Base-by-base conservation (phyloP, 2,797 vertebrate species). In the Sebastes elongatus region DNA sequence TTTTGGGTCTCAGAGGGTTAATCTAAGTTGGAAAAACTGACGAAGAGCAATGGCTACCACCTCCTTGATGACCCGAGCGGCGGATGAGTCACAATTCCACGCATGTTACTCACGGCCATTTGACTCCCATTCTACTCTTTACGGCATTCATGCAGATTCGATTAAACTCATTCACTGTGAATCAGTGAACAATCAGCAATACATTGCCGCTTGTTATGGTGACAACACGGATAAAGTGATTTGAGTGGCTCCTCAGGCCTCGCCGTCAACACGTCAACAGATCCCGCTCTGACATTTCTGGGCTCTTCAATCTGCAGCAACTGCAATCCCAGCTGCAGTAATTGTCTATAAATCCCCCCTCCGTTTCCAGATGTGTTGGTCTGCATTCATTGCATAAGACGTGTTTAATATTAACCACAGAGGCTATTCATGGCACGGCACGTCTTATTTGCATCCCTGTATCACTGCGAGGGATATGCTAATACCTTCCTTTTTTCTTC, bases 401-500 rank as follows among this genome's bases (percentile, higher is more conserved):
- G 38, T 76, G 52, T 88, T 88, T 83, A 89, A 86, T 87, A 90
- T 88, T 82, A 88, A 90, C 80, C 78, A 71, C 35, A 30, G 52
- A 70, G 62, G 80, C 81, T 84, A 76, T 87, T 90, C 81, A 25
- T 82, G 64, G 76, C 74, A 71, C 35, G 14, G 57, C 79, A 65
- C 64, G 65, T 88, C 85, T 82, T 87, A 86, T 90, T 92, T 88
- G 80, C 90, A 91, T 91, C 77, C 83, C 79, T 66, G 79, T 57
- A 82, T 81, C 81, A 91, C 91, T 92, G 87, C 76, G 49, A 90
- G 90, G 88, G 91, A 90, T 90, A 92, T 93, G 90, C 86, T 84
- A 95, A 91, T 93, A 59, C 74, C n/a, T 64, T 77, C 70, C 76
- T 74, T 65, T 38, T 69, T 33, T 60, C 78, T 75, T 33, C 63